A percentile compares a stretch with the other conserved stretches of the same genome.
These are phyloP conservation scores for Zapornia atra DNA, from an alignment of 2,113 vertebrate genomes.

Conservation along the genomic window DNA sequence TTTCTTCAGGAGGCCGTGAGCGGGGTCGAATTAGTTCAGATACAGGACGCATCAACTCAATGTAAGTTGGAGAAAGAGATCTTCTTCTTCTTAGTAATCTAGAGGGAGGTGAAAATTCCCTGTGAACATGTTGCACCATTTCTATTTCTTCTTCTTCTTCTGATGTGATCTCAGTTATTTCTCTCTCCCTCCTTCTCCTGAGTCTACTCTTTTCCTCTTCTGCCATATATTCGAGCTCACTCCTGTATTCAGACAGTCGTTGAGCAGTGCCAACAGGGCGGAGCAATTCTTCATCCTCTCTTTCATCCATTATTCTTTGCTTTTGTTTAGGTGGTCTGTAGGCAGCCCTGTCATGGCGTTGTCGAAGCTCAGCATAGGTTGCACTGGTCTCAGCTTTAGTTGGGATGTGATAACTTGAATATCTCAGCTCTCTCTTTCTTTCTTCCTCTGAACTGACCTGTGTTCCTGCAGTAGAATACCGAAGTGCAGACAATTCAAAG, in stretches of 20 bases:
- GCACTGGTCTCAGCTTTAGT: slow-evolving; percentile 87
- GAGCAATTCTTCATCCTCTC: slow-evolving; percentile 92
- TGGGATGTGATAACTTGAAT: slow-evolving; percentile 90
- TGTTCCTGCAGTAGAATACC: slow-evolving; percentile 81
- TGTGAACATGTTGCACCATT: slow-evolving; percentile 74
- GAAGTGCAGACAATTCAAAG: slow-evolving; percentile 91
- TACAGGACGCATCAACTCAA: slow-evolving; percentile 92
- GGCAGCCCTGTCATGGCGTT: slow-evolving; percentile 87
- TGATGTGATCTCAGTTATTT: slow-evolving; percentile 76
- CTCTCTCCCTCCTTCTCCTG: slow-evolving; percentile 80
- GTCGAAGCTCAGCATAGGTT: slow-evolving; percentile 87
- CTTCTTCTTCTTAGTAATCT: slow-evolving; percentile 88
- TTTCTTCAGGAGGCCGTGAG: slow-evolving; percentile 75
- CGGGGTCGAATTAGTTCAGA: slow-evolving; percentile 85
- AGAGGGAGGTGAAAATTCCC: slow-evolving; percentile 77
- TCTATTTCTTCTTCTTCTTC: slow-evolving; percentile 83
- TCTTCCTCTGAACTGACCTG: slow-evolving; percentile 79
- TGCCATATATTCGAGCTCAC: slow-evolving; percentile 87
- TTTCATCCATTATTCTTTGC: slow-evolving; percentile 89
- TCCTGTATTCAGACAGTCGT: slow-evolving; percentile 87
- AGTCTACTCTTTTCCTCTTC: slow-evolving; percentile 86
- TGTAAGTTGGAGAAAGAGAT: slow-evolving; percentile 93
- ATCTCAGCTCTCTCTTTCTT: slow-evolving; percentile 78
- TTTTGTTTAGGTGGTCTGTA: slow-evolving; percentile 85
- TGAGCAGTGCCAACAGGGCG: slow-evolving; percentile 83